phyloP scores from a whole-genome alignment of 2,888 invertebrate species.

The Rhogogaster chlorosoma region DNA sequence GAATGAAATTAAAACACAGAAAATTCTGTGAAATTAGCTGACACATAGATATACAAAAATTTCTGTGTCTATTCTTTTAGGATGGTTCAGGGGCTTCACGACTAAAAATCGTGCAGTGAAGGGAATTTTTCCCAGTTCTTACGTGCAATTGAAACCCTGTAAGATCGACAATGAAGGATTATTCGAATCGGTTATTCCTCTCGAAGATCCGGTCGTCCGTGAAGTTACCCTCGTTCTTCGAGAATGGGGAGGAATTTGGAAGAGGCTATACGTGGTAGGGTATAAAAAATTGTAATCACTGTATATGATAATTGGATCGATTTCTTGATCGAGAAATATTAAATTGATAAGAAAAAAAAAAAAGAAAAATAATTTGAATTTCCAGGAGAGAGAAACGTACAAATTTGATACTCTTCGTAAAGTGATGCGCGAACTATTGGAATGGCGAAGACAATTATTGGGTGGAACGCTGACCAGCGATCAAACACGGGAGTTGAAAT shows the following conservation, averaged over 20 bases:
- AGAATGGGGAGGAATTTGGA: constrained; percentile 97
- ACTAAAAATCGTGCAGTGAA: constrained; percentile 85
- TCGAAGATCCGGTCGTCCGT: constrained; percentile 93
- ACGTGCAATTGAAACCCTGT: constrained; percentile 88
- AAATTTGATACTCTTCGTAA: constrained; percentile 92
- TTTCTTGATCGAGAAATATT: background rate
- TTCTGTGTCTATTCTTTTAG: constrained; percentile 75
- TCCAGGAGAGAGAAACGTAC: constrained; percentile 89
- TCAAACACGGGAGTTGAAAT: constrained; percentile 91
- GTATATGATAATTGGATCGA: background rate
- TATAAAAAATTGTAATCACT: background rate
- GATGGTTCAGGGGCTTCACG: constrained; percentile 94
- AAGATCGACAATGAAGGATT: constrained; percentile 91
- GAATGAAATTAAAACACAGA: no score
- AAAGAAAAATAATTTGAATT: constrained; percentile 10
- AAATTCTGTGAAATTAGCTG: background rate
- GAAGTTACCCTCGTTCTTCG: constrained; percentile 94
- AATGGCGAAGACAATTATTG: constrained; percentile 90
- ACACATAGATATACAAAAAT: constrained; percentile 45
- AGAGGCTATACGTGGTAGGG: constrained; percentile 92
- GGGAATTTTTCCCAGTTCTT: constrained; percentile 90
- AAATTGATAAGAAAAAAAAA: constrained; percentile 38
- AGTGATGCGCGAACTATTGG: constrained; percentile 94
- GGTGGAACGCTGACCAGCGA: constrained; percentile 95
- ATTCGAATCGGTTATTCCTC: constrained; percentile 85